A percentile compares a stretch with the other conserved stretches of the same genome.
Evolutionary conservation across 2,113 vertebrate species (phyloP).

Genomic region (Brevimyrus niger): DNA sequence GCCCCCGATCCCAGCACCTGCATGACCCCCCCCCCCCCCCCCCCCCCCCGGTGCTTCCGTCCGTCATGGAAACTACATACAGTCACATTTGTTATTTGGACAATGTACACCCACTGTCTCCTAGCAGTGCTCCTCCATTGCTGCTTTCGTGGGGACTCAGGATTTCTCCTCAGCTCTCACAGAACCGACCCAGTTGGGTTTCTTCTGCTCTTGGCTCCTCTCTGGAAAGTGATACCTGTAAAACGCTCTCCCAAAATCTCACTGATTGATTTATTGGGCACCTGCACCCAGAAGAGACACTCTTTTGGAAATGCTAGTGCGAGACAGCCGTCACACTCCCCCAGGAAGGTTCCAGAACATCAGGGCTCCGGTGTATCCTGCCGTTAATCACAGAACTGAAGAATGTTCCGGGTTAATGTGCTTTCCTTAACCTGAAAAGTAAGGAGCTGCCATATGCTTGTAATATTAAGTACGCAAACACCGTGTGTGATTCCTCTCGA

Average conservation of each 20-base stretch:
- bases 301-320: neutral
- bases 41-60: neutral
- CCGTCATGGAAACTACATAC: neutral
- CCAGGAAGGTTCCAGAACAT: neutral
- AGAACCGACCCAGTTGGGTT: neutral
- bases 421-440: neutral
- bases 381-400: neutral
- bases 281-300: neutral
- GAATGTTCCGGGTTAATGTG: neutral
- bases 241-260: neutral
- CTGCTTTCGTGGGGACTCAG: neutral
- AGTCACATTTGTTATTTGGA: neutral
- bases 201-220: neutral
- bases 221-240: neutral
- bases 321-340: neutral
- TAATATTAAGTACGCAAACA: neutral
- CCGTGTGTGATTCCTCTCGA: neutral
- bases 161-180: neutral
- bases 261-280: neutral
- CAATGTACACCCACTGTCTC: neutral
- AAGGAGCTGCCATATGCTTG: neutral
- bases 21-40: neutral
- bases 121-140: neutral
- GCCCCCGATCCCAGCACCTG: neutral
- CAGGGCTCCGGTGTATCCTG: neutral